Conservation (phyloP, 2,113 vertebrate species). For the Ciconia boyciana region DNA sequence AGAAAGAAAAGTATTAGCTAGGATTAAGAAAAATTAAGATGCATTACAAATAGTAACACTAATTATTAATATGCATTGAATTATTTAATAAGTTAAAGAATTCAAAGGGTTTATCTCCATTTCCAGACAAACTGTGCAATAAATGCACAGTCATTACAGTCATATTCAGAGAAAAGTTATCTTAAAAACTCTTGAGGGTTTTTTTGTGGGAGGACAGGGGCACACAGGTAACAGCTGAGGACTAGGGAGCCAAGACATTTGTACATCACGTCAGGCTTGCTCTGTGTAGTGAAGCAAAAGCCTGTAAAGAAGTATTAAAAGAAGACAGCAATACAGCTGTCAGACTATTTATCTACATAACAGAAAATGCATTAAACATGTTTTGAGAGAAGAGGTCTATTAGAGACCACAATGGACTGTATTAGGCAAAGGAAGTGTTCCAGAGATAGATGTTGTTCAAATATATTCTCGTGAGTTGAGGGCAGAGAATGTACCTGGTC, state of each 20-base stretch:
- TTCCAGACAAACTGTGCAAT: neutral
- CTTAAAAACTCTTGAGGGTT: neutral
- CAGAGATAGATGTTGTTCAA: neutral
- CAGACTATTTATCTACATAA: neutral
- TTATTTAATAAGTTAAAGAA: neutral
- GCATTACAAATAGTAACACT: neutral
- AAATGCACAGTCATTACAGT: neutral
- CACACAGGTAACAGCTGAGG: neutral
- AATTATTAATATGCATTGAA: neutral
- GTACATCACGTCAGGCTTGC: neutral
- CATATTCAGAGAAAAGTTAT: neutral
- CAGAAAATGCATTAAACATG: neutral
- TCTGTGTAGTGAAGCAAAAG: neutral
- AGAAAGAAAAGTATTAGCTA: neutral
- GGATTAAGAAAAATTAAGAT: neutral
- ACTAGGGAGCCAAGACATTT: neutral
- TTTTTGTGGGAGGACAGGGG: rapidly evolving
- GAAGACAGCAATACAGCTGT: neutral
- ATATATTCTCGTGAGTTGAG: neutral
- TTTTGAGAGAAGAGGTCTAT: neutral
- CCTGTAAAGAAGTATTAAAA: neutral
- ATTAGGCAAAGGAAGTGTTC: neutral
- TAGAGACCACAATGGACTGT: neutral
- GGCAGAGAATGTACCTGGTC: neutral
- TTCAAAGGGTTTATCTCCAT: neutral